Percentiles rank a stretch among this genome's conserved stretches.
These are phyloP conservation scores for Xestoiulus laeticollis DNA, from an alignment of 2,888 invertebrate species.

Conservation along the genomic window DNA sequence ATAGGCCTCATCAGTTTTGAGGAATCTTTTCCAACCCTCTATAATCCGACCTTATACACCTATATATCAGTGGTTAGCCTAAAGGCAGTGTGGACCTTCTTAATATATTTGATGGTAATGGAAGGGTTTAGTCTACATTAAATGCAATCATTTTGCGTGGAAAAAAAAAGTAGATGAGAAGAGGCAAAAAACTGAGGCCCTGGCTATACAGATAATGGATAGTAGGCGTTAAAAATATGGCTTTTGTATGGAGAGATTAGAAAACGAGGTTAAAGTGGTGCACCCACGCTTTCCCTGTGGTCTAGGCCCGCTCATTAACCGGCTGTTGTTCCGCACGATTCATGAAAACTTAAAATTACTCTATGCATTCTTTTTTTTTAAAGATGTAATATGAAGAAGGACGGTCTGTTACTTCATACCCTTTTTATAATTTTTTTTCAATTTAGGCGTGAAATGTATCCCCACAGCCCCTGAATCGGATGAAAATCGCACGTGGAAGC, in stretches of 20 bases:
- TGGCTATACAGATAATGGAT: constrained; percentile 7
- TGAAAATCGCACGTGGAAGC: background rate
- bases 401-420: background rate
- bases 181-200: background rate
- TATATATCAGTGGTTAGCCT: background rate
- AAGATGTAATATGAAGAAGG: background rate
- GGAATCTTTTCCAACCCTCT: background rate
- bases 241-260: background rate
- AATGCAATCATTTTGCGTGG: constrained; percentile 3
- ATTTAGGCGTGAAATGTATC: background rate
- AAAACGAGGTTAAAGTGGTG: constrained; percentile 40
- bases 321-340: constrained; percentile 43
- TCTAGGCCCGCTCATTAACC: constrained; percentile 20
- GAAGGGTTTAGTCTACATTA: background rate
- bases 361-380: background rate
- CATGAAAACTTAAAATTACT: constrained; percentile 11
- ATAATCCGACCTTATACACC: background rate
- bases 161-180: background rate
- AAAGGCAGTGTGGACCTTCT: background rate
- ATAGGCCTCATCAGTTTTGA: background rate
- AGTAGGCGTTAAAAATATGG: constrained; percentile 40
- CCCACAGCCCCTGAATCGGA: background rate
- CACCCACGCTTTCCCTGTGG: constrained; percentile 36
- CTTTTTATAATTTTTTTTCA: background rate
- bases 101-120: background rate